Conservation (phyloP, 2,797 vertebrate species). For the Neomorphus geoffroyi region DNA sequence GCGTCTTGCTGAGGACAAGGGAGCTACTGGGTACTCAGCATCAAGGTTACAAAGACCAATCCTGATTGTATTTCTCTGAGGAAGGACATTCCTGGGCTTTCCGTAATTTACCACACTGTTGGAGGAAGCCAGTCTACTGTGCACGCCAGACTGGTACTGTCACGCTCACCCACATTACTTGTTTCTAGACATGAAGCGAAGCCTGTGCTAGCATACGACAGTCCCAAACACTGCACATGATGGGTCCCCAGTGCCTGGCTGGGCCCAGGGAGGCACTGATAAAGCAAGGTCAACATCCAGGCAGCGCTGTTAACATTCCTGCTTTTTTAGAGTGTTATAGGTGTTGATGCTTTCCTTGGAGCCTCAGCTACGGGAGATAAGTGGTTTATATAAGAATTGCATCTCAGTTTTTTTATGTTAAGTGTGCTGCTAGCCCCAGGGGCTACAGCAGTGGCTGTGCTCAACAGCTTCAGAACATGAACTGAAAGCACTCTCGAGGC, state of each 20-base stretch:
- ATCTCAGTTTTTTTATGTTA: neutral
- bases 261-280: neutral
- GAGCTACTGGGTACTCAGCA: neutral
- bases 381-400: neutral
- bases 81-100: neutral
- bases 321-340: neutral
- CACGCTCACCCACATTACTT: neutral
- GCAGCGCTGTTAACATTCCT: neutral
- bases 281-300: neutral
- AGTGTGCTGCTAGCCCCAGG: neutral
- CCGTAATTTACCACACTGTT: neutral
- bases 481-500: neutral
- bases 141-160: neutral
- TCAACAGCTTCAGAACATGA: slow-evolving; percentile 2
- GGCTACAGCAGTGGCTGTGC: neutral
- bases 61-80: neutral
- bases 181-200: neutral
- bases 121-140: neutral
- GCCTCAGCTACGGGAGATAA: neutral
- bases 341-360: neutral
- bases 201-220: neutral
- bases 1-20: fast-evolving
- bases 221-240: neutral
- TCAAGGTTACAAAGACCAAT: neutral
- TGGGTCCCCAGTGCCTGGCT: fast-evolving